These are phyloP conservation scores for Leptopterna dolabrata DNA, from an alignment of 2,888 invertebrate genomes.

Conservation along the genomic window DNA sequence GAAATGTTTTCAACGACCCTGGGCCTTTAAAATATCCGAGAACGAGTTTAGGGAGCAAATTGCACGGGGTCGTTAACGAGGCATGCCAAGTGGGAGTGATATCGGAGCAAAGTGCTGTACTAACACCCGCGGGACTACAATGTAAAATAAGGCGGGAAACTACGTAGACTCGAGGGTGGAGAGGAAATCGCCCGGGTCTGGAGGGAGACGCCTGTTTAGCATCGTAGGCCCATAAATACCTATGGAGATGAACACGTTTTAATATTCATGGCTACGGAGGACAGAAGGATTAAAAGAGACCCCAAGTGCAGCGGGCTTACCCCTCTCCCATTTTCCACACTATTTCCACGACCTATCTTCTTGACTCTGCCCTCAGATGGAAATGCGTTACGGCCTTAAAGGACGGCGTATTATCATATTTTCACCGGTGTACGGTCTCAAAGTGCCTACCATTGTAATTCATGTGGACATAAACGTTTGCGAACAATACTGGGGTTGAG, in stretches of 20 bases:
- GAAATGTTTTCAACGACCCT: slow-evolving; percentile 27
- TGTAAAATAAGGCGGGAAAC: slow-evolving; percentile 40
- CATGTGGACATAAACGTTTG: no score
- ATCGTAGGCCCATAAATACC: slow-evolving; percentile 50
- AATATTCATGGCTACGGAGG: slow-evolving; percentile 50
- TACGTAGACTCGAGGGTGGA: slow-evolving; percentile 3
- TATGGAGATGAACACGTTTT: slow-evolving; percentile 51
- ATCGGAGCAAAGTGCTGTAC: slow-evolving; percentile 47
- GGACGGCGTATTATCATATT: background rate
- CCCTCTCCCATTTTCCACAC: background rate
- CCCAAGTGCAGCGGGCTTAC: background rate
- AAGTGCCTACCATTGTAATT: no score
- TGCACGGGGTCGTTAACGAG: slow-evolving; percentile 29
- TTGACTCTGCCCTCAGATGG: background rate
- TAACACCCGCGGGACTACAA: slow-evolving; percentile 40
- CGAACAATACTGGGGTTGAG: no score
- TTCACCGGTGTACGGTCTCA: background rate
- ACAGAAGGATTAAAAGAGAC: slow-evolving; percentile 50
- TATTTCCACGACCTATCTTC: background rate
- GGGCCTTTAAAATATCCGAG: background rate
- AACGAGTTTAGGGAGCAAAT: slow-evolving; percentile 21
- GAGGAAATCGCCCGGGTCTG: slow-evolving; percentile 28
- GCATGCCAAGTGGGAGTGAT: slow-evolving; percentile 44
- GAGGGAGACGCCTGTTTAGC: slow-evolving; percentile 43
- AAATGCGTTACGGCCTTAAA: background rate